Percentiles rank a stretch among this genome's conserved stretches.
Evolutionary conservation across 2,113 vertebrate species (phyloP).

Genomic region (Macrotus californicus): DNA sequence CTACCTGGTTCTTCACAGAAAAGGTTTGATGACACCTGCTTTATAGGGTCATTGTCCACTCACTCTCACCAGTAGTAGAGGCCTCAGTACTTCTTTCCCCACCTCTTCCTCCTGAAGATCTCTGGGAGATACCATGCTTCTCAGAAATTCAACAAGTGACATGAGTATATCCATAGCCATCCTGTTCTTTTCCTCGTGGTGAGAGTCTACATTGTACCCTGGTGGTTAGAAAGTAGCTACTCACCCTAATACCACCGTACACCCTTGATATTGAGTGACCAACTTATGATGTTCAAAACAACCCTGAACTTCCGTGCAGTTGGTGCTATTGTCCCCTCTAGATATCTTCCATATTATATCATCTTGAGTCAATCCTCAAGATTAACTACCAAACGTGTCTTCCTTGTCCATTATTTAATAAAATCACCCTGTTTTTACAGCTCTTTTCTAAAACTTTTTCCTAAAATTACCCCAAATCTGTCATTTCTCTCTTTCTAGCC

Average conservation of each 20-base stretch:
- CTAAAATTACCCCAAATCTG: not conserved
- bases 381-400: not conserved
- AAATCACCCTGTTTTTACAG: not conserved
- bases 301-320: not conserved
- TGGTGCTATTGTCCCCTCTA: not conserved
- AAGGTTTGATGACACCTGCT: not conserved
- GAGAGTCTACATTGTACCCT: not conserved
- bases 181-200: not conserved
- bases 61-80: not conserved
- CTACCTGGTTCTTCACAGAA: not conserved
- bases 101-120: not conserved
- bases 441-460: not conserved
- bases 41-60: not conserved
- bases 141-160: not conserved
- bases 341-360: not conserved
- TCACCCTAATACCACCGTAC: not conserved
- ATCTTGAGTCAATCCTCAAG: not conserved
- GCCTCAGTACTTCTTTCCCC: not conserved
- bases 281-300: not conserved
- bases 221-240: not conserved
- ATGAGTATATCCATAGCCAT: not conserved
- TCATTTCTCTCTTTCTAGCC: not conserved
- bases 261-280: not conserved
- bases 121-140: not conserved
- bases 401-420: not conserved